Evolutionary conservation across 2,113 vertebrate genomes (phyloP).

Genomic region (Clinocottus analis): DNA sequence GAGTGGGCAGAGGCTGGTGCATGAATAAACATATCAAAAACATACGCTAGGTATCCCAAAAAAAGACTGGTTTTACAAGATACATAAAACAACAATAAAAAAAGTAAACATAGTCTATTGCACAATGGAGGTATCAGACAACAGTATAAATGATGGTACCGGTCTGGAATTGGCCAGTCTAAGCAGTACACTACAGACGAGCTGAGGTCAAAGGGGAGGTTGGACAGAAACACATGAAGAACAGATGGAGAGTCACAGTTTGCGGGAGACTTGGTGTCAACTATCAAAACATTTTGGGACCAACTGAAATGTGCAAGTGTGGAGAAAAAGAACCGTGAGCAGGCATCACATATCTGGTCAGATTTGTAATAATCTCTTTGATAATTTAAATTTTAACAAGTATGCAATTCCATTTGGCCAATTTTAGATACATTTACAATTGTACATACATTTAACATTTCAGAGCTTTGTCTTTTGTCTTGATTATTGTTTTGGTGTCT

Average conservation of each 20-base stretch:
- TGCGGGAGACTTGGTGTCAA: not conserved
- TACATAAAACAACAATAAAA: constrained; percentile 67
- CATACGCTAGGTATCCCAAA: constrained; percentile 51
- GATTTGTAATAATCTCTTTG: not conserved
- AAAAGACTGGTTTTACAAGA: constrained; percentile 60
- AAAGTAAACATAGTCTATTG: constrained; percentile 79
- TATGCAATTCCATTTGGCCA: not conserved
- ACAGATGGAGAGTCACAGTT: constrained; percentile 18
- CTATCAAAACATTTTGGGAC: not conserved
- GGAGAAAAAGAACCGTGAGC: not conserved
- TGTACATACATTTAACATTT: not conserved
- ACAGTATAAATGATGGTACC: constrained; percentile 55
- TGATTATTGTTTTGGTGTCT: not conserved
- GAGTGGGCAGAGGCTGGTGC: constrained; percentile 7
- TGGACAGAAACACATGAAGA: constrained; percentile 6
- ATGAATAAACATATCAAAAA: constrained; percentile 64
- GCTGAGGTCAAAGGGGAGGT: constrained; percentile 11
- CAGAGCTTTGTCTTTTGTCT: not conserved
- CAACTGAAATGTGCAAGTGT: not conserved
- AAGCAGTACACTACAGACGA: constrained; percentile 19
- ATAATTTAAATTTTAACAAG: not conserved
- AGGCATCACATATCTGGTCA: not conserved
- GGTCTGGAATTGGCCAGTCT: constrained; percentile 5
- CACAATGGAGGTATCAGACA: constrained; percentile 76
- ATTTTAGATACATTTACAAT: not conserved